Conservation (phyloP, 2,113 vertebrate species). For the Ophiodon elongatus region DNA sequence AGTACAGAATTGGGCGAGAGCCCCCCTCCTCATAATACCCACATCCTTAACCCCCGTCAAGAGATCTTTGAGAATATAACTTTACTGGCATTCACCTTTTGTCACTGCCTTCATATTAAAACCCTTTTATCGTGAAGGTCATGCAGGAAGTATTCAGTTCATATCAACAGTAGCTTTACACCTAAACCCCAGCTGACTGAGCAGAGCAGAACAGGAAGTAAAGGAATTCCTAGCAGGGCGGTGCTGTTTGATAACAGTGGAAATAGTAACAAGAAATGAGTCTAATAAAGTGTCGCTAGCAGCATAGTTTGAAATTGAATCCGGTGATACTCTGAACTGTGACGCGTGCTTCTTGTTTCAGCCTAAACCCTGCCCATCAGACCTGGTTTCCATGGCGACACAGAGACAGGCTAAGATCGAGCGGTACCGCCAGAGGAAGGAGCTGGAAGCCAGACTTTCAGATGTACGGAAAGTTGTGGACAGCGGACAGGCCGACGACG, state of each 20-base stretch:
- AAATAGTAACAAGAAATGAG: neutral
- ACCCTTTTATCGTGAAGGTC: neutral
- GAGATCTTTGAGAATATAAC: too few species aligned
- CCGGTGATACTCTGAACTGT: neutral
- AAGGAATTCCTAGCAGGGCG: neutral
- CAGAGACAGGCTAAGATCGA: constrained; percentile 92
- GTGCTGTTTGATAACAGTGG: neutral
- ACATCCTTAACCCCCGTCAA: too few species aligned
- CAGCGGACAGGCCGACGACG: constrained; percentile 89
- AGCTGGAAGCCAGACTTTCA: constrained; percentile 88
- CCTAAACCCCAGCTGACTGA: neutral
- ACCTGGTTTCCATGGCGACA: constrained; percentile 88
- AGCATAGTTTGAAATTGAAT: neutral
- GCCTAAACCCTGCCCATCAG: constrained; percentile 63
- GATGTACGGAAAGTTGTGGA: constrained; percentile 85
- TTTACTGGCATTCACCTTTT: neutral
- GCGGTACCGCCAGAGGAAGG: constrained; percentile 92
- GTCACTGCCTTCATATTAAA: neutral
- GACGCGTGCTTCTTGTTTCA: constrained; percentile 36
- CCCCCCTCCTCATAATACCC: too few species aligned
- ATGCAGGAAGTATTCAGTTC: neutral
- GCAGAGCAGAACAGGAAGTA: neutral
- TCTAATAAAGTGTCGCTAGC: neutral
- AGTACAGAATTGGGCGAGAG: too few species aligned
- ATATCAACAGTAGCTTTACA: neutral